Percentiles rank a stretch among this genome's conserved stretches.
Evolutionary conservation across 2,888 invertebrate genomes (phyloP).

Genomic region (Drosophila monieri): DNA sequence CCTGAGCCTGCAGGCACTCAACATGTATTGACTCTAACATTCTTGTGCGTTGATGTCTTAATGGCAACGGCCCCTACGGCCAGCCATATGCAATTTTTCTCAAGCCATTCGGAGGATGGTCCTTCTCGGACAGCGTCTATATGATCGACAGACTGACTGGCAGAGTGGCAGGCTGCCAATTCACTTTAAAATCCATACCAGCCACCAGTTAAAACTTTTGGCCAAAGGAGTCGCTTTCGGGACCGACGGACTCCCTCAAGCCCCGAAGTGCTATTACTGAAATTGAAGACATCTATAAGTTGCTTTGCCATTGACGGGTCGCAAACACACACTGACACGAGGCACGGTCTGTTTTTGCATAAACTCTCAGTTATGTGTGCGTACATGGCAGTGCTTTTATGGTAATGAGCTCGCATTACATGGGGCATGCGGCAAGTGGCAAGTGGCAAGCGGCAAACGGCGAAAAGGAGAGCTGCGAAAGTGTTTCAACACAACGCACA

Average conservation of each 20-base stretch:
- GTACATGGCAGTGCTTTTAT: slow-evolving; percentile 67
- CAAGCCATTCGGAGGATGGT: slow-evolving; percentile 42
- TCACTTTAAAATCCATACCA: slow-evolving; percentile 68
- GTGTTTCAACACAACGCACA: slow-evolving; percentile 67
- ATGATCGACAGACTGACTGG: slow-evolving; percentile 26
- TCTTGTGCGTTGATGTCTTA: slow-evolving; percentile 58
- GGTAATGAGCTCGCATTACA: slow-evolving; percentile 79
- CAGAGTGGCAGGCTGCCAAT: slow-evolving; percentile 27
- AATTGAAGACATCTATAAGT: slow-evolving; percentile 79
- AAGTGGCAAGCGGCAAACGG: slow-evolving; percentile 26
- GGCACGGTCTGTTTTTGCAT: not conserved
- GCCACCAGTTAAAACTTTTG: slow-evolving; percentile 72
- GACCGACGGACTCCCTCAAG: slow-evolving; percentile 57
- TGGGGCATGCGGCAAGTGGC: slow-evolving; percentile 41
- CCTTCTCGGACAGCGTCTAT: slow-evolving; percentile 14
- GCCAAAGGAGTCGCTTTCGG: slow-evolving; percentile 53
- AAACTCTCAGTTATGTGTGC: slow-evolving; percentile 7
- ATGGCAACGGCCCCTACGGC: slow-evolving; percentile 61
- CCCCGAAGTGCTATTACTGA: slow-evolving; percentile 77
- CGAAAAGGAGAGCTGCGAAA: slow-evolving; percentile 20
- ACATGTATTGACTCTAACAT: slow-evolving; percentile 58
- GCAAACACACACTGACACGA: slow-evolving; percentile 8
- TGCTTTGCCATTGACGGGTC: slow-evolving; percentile 35
- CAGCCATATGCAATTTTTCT: slow-evolving; percentile 66
- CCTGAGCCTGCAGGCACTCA: slow-evolving; percentile 44